Base-by-base conservation (phyloP, 1,140 invertebrate species). In the Monochamus saltuarius region DNA sequence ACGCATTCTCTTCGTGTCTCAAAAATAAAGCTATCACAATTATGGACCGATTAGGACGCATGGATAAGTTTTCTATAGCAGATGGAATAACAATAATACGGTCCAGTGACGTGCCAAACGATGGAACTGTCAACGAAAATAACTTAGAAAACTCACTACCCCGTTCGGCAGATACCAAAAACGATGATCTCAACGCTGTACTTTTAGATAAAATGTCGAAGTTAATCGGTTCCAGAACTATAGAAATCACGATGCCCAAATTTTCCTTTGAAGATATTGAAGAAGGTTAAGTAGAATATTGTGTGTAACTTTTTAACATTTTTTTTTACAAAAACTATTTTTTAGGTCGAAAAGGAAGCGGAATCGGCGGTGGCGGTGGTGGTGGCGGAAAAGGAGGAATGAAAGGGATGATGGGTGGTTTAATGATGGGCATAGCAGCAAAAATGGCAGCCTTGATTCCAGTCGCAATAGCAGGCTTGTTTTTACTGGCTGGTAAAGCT, bases 401-500 rank as follows among this genome's bases (percentile, higher is more conserved):
- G 86, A 90, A 89, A 82, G 88, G 89, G 62, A 90, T 90, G 87
- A 89, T 90, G 85, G 83, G 85, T 16, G 89, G 88, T 81, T 89
- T 90, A 85, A 87, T 88, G 83, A 89, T 89, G 86, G 88, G 87
- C 0, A 82, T 88, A 56, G 86, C 84, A 0, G 87, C 87, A 80
- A 90, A 89, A 74, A 84, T 89, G 82, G 87, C 84, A 0, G 85
- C 86, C 0, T 77, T 89, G 79, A 80, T 90, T 9, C 88, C 88
- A 0, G 73, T 89, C 0, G 87, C 86, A 1, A 89, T 90, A 68
- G 88, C 86, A 37, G 87, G 85, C 1, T 79, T 90, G 0, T 90
- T 89, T 75, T 73, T 90, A 4, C 67, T 90, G 49, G 88, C 88
- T 1, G 89, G 89, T 49, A 91, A 91, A 73, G 89, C 88, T 1